Evolutionary conservation across 2,888 invertebrate genomes (phyloP).

Genomic region (Disparrhopalites patrizii): DNA sequence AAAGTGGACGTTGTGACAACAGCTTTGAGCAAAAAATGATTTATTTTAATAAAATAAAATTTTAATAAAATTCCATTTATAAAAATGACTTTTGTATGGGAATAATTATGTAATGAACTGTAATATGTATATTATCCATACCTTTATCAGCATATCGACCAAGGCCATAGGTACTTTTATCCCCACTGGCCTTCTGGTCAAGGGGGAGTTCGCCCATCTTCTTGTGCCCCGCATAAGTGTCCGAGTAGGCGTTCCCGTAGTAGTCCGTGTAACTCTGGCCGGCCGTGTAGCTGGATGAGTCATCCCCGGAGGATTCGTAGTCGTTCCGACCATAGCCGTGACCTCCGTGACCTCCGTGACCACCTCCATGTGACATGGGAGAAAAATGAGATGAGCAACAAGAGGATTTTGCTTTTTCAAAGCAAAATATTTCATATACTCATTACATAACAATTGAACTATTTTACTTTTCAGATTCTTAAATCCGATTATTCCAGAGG

Average conservation of each 20-base stretch:
- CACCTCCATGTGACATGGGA: slow-evolving; percentile 6
- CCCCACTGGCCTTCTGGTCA: slow-evolving; percentile 13
- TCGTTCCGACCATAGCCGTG: slow-evolving; percentile 14
- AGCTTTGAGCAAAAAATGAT: too few species aligned
- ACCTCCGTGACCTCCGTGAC: neutral
- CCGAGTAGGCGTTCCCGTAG: slow-evolving; percentile 14
- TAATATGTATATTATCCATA: too few species aligned
- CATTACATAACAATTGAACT: neutral
- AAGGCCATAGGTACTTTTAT: slow-evolving; percentile 13
- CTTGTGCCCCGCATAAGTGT: slow-evolving; percentile 16
- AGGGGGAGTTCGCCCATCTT: slow-evolving; percentile 13
- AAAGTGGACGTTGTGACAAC: neutral
- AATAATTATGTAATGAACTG: too few species aligned
- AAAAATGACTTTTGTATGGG: too few species aligned
- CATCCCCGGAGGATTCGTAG: neutral
- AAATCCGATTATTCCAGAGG: too few species aligned
- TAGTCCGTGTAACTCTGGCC: slow-evolving; percentile 23
- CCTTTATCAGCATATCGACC: slow-evolving; percentile 24
- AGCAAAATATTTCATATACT: too few species aligned
- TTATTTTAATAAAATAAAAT: too few species aligned
- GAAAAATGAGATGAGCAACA: slow-evolving; percentile 5
- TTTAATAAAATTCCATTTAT: too few species aligned
- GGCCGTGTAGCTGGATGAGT: slow-evolving; percentile 9
- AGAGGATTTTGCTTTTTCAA: too few species aligned
- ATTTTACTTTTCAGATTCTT: neutral